A percentile compares a stretch with the other conserved stretches of the same genome.
Evolutionary conservation across 1,140 invertebrate genomes (phyloP).

Genomic region (Holcopasites calliopsidis): DNA sequence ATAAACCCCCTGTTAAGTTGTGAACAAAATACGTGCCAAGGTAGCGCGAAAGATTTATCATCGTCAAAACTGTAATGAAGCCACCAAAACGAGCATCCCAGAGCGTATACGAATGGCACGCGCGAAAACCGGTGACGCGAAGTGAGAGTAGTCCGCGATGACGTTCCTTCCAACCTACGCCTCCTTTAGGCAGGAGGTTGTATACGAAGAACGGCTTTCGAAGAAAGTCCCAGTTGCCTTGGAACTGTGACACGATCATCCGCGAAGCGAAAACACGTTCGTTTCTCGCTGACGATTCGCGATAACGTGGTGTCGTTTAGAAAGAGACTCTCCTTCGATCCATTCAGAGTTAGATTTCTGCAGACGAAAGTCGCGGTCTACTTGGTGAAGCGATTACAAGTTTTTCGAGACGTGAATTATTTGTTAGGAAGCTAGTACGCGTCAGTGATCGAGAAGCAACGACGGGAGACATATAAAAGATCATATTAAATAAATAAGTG

Average conservation of each 20-base stretch:
- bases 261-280: background rate
- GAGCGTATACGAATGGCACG: background rate
- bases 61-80: background rate
- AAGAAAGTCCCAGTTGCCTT: slow-evolving; percentile 69
- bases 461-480: too few species aligned
- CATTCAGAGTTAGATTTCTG: too few species aligned
- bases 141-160: slow-evolving; percentile 69
- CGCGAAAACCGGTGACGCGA: slow-evolving; percentile 24
- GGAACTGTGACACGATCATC: slow-evolving; percentile 53
- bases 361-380: background rate
- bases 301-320: background rate
- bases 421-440: background rate
- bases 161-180: slow-evolving; percentile 68
- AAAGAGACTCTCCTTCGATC: background rate
- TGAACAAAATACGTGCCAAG: too few species aligned
- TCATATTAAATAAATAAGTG: too few species aligned
- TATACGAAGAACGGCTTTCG: slow-evolving; percentile 64
- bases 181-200: slow-evolving; percentile 48
- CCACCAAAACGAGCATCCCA: background rate
- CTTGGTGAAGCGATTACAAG: background rate
- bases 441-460: background rate
- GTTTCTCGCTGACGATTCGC: background rate
- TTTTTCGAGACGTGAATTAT: background rate
- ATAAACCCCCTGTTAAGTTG: background rate
- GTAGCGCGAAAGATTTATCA: too few species aligned